phyloP scores from a whole-genome alignment of 2,113 vertebrate genomes.

The Laticauda colubrina region DNA sequence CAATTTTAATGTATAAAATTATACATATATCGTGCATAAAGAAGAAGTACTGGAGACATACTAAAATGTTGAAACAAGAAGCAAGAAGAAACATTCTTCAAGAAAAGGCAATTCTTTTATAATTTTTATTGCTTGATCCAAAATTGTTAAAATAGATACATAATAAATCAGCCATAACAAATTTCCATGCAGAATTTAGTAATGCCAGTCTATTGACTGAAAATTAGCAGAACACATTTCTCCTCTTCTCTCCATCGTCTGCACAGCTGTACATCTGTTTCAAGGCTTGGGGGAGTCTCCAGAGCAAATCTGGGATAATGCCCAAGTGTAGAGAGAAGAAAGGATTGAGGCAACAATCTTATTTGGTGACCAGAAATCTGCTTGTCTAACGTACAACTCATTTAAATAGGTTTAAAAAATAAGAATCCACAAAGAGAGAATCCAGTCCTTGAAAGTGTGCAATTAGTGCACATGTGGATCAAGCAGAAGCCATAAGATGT shows the following conservation, averaged over 20 bases:
- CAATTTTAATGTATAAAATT: neutral
- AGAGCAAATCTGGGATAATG: neutral
- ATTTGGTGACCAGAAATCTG: neutral
- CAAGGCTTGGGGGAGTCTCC: neutral
- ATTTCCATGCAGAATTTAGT: neutral
- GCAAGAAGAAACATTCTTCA: neutral
- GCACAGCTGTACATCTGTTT: neutral
- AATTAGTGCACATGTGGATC: neutral
- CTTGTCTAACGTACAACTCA: neutral
- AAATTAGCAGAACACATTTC: neutral
- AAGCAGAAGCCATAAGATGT: neutral
- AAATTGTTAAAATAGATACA: neutral
- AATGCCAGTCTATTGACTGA: neutral
- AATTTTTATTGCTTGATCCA: neutral
- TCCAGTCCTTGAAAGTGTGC: neutral
- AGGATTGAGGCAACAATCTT: neutral
- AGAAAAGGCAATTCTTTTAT: neutral
- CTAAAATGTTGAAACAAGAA: neutral
- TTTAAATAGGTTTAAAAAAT: neutral
- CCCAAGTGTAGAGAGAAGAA: neutral
- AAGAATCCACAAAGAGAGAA: neutral
- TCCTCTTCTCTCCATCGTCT: neutral
- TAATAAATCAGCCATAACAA: neutral
- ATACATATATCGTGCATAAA: neutral
- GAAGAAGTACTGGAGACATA: neutral